Evolutionary conservation across 2,888 invertebrate genomes (phyloP).

Genomic region (Orthonychiurus folsomi): DNA sequence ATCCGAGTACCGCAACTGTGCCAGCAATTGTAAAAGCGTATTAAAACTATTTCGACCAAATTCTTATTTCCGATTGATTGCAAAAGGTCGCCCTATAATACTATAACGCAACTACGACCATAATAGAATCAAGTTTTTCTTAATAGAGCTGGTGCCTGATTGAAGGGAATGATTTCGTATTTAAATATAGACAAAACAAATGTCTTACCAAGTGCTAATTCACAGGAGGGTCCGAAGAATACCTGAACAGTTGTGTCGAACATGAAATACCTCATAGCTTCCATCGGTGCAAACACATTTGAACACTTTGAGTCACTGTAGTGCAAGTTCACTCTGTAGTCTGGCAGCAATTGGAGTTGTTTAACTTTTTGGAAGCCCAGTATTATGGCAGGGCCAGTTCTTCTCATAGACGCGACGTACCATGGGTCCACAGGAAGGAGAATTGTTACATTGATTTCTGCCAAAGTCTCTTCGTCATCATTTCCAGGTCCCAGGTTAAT

Average conservation of each 20-base stretch:
- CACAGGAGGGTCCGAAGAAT: slow-evolving; percentile 72
- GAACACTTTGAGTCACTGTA: slow-evolving; percentile 41
- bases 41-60: no score
- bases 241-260: slow-evolving; percentile 51
- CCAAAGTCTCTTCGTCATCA: not conserved
- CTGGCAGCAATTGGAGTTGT: slow-evolving; percentile 25
- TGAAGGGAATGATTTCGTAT: no score
- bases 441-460: slow-evolving; percentile 31
- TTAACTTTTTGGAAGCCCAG: slow-evolving; percentile 30
- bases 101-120: no score
- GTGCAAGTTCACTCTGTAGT: slow-evolving; percentile 29
- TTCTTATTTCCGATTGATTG: no score
- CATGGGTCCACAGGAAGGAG: slow-evolving; percentile 37
- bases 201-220: slow-evolving; percentile 69
- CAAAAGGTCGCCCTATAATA: no score
- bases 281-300: slow-evolving; percentile 36
- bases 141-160: no score
- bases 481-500: not conserved
- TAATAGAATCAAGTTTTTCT: no score
- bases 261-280: slow-evolving; percentile 28
- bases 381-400: slow-evolving; percentile 38
- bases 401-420: slow-evolving; percentile 35
- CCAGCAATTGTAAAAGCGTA: no score
- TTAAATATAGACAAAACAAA: no score
- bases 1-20: no score